Evolutionary conservation across 2,888 invertebrate genomes (phyloP), one percentile per base, ranked within the genome.

Genomic region (Aphidius colemani): DNA sequence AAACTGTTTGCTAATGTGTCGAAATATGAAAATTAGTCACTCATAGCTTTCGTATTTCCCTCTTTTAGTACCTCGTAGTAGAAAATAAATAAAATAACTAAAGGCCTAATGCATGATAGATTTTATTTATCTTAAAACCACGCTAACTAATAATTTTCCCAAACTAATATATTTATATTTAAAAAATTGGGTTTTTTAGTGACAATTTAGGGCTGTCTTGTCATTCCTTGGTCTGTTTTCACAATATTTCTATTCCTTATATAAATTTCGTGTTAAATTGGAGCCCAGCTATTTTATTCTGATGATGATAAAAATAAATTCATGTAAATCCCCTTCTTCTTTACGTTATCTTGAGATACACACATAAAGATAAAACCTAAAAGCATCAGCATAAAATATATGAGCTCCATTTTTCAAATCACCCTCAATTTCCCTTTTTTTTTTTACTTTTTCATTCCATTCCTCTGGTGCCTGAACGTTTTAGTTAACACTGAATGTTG

Each of bases 51-150:
- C 68, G 69, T 71, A 71, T 63, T 63, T 67, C 69, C 68, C 61
- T 67, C 65, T 69, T 53, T 69, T 75, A 73, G 73, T 74, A 77
- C 72, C 71, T 76, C 73, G 75, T 80, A 78, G 77, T 30, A 30
- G 5, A 30, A 30, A 30, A 30, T 5, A 30, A 30, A 30, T 30
- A 30, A 30, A 30, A 18, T 18, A 18, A 18, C 2, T 5, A 73
- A 48, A 45, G 71, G 75, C 76, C 78, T 78, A 30, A 65, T 79
- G 80, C 79, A 80, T 79, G 79, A 71, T 76, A 75, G 73, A 76
- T 67, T n/a, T n/a, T n/a, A n/a, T n/a, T 61, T 53, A 53, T 61
- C 69, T 66, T 62, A 64, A 18, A 18, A 58, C 67, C 67, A 68
- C 66, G 70, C 66, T 61, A 56, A 66, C 66, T 41, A 67, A 67